Evolutionary conservation across 2,797 vertebrate species (phyloP), one percentile per base, ranked within the genome.

Genomic region (Thaleichthys pacificus): DNA sequence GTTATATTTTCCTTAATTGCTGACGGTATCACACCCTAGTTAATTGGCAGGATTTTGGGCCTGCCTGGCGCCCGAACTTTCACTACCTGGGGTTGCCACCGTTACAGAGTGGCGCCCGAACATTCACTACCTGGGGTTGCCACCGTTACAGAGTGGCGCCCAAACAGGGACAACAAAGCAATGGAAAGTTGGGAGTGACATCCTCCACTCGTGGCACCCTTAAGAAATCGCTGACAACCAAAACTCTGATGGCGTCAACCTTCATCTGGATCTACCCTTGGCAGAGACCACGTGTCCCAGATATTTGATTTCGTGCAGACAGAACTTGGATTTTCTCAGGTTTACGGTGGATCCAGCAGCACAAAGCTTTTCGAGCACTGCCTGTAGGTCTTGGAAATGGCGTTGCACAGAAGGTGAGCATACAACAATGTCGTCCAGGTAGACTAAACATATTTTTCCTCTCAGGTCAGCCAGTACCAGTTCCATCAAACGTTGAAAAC

Each of bases 311-410:
- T 69, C 17, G 0, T 8, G 54, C 9, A 15, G 21, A n/a, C 49
- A 81, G 6, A 76, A 73, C 4, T 65, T 22, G 4, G 69, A 63
- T 38, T 75, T 75, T 3, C 56, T 24, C 12, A 76, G 7, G 49
- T 49, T 74, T 7, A 72, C n/a, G 64, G 64, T 71, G 5, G 74
- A 60, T 7, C 60, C 64, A 24, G 71, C 68, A 15, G 2, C 9
- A 11, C 24, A 26, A 5, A 73, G 21, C 1, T 0, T 1, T 32
- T 63, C 14, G 1, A 66, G 3, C 12, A 72, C 67, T 22, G 19
- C 12, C 51, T 47, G 75, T 0, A 77, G 1, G 3, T 5, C 1
- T 1, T 62, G 22, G 8, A 63, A 47, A 54, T 77, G 74, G 21
- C 63, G 58, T 26, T 72, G 58, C 1, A 2, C 5, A 0, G 61